phyloP scores from a whole-genome alignment of 2,888 invertebrate genomes.

The Creontiades dilutus region DNA sequence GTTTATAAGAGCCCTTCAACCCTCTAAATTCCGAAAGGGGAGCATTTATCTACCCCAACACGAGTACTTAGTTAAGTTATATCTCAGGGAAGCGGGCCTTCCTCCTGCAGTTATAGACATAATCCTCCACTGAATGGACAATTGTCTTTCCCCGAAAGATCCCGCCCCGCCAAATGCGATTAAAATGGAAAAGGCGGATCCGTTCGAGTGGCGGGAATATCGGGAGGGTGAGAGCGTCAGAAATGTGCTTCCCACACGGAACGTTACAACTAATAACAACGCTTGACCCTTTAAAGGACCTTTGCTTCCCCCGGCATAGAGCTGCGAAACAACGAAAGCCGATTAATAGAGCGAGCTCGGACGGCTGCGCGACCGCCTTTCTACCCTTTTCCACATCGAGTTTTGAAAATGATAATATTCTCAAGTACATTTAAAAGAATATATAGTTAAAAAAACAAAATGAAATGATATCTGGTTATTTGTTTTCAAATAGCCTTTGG shows the following conservation, averaged over 20 bases:
- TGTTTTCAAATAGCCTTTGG: no score
- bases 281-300: constrained; percentile 17
- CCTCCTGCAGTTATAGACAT: constrained; percentile 57
- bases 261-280: constrained; percentile 32
- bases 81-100: constrained; percentile 58
- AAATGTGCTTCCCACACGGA: not conserved
- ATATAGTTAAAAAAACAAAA: no score
- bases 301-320: not conserved
- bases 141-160: constrained; percentile 62
- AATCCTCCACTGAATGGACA: constrained; percentile 66
- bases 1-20: constrained; percentile 61
- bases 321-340: constrained; percentile 11
- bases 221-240: not conserved
- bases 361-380: not conserved
- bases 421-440: no score
- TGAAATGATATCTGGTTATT: no score
- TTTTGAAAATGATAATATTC: no score
- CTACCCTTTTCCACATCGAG: not conserved
- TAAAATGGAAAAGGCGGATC: constrained; percentile 39
- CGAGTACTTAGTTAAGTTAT: constrained; percentile 66
- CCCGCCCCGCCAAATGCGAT: constrained; percentile 53
- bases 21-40: constrained; percentile 52
- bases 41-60: constrained; percentile 68
- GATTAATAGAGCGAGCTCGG: not conserved
- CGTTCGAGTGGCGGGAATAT: constrained; percentile 31